A percentile compares a stretch with the other conserved stretches of the same genome.
Conservation (phyloP, 2,888 invertebrate species). For the Beris chalybata region DNA sequence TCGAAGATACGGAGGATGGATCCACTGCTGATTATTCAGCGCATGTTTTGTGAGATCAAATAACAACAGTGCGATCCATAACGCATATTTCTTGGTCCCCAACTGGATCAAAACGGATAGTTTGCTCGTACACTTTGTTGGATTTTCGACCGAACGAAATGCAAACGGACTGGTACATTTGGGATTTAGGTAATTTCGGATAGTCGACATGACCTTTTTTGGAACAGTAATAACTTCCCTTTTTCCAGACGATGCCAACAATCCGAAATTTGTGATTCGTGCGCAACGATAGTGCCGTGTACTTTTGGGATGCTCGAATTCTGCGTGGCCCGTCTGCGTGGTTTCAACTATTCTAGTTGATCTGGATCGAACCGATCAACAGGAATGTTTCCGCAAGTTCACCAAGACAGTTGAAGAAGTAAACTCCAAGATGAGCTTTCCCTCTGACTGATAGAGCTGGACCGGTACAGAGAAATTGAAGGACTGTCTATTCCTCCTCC, state of each 20-base stretch:
- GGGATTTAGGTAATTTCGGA: constrained; percentile 71
- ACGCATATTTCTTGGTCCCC: constrained; percentile 69
- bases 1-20: constrained; percentile 60
- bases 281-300: constrained; percentile 74
- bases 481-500: too few species aligned
- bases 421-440: too few species aligned
- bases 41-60: constrained; percentile 65
- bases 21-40: constrained; percentile 62
- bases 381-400: too few species aligned
- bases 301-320: constrained; percentile 70
- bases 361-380: constrained; percentile 60
- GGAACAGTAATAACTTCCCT: neutral
- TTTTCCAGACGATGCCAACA: constrained; percentile 75
- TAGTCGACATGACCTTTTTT: neutral
- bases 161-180: constrained; percentile 59
- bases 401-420: too few species aligned
- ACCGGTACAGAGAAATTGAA: too few species aligned
- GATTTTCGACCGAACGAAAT: constrained; percentile 34
- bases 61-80: constrained; percentile 55
- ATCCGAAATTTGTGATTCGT: constrained; percentile 71
- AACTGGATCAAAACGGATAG: constrained; percentile 53
- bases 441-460: too few species aligned
- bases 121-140: constrained; percentile 34
- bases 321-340: constrained; percentile 63
- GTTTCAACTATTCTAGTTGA: constrained; percentile 66